Evolutionary conservation across 30 jellyfish, hydroid and myxozoan genomes (phyloP).

Genomic region (Catostylus mosaicus): DNA sequence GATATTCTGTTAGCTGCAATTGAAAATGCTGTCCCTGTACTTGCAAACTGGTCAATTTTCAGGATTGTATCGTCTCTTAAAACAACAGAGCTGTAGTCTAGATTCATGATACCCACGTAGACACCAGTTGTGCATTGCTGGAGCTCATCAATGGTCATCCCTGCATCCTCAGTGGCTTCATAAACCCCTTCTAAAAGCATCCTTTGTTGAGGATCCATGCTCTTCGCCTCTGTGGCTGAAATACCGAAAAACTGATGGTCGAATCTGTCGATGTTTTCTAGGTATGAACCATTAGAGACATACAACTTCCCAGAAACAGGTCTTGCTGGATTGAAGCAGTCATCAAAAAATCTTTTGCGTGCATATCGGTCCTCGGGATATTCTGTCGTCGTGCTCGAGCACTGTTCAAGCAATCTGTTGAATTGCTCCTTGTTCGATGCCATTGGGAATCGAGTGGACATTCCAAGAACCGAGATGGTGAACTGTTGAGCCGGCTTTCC

Average conservation of each 20-base stretch:
- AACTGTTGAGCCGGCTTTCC: background rate
- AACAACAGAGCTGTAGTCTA: constrained; percentile 74
- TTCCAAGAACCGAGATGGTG: constrained; percentile 46
- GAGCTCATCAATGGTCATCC: constrained; percentile 59
- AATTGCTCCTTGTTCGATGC: constrained; percentile 53
- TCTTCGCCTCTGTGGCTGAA: constrained; percentile 72
- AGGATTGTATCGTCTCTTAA: constrained; percentile 56
- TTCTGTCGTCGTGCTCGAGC: constrained; percentile 43
- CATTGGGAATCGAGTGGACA: constrained; percentile 65
- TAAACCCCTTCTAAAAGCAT: constrained; percentile 61
- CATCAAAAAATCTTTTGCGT: constrained; percentile 44
- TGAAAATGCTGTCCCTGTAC: constrained; percentile 78
- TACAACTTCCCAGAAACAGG: constrained; percentile 61
- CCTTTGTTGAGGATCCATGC: constrained; percentile 82
- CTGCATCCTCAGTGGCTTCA: constrained; percentile 76
- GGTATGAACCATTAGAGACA: constrained; percentile 63
- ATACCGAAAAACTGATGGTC: constrained; percentile 70
- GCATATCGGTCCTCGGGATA: constrained; percentile 66
- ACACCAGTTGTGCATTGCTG: constrained; percentile 69
- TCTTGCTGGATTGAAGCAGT: constrained; percentile 53
- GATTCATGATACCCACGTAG: constrained; percentile 72
- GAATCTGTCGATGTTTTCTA: constrained; percentile 55
- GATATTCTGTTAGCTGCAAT: constrained; percentile 73
- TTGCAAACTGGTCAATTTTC: constrained; percentile 70
- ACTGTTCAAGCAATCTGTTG: constrained; percentile 31